These are phyloP conservation scores for Spinus pinus DNA, from an alignment of 2,797 vertebrate genomes.

Conservation along the genomic window DNA sequence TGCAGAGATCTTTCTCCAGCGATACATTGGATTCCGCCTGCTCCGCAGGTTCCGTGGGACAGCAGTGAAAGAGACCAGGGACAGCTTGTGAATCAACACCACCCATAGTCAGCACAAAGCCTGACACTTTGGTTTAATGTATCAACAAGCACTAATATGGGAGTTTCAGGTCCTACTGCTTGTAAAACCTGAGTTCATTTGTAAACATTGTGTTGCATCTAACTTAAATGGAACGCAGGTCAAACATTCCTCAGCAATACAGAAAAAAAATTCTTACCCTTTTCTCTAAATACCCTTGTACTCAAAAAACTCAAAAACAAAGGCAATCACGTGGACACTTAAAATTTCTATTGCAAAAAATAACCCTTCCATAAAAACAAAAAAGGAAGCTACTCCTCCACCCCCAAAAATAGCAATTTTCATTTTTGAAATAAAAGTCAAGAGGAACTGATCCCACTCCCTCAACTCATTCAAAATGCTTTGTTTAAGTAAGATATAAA, in stretches of 20 bases:
- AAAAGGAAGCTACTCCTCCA: background rate
- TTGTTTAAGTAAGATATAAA: constrained; percentile 11
- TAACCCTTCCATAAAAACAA: background rate
- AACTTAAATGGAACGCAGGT: background rate
- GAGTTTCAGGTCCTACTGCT: background rate
- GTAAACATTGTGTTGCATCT: background rate
- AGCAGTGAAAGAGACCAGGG: background rate
- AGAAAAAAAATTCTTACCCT: background rate
- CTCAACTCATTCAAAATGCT: background rate
- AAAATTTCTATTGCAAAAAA: background rate
- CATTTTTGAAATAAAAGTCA: background rate
- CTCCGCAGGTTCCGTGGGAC: constrained; percentile 25
- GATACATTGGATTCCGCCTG: constrained; percentile 30
- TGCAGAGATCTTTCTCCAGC: constrained; percentile 62
- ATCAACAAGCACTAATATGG: background rate
- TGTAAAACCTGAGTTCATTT: background rate
- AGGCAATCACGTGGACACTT: background rate
- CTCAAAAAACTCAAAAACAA: background rate
- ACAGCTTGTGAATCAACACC: background rate
- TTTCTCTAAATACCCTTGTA: background rate
- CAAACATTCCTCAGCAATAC: background rate
- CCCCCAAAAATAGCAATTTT: background rate
- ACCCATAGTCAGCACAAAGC: background rate
- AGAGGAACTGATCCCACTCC: background rate
- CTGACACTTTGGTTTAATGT: background rate